A percentile compares a stretch with the other conserved stretches of the same genome.
Evolutionary conservation across 1,140 invertebrate genomes (phyloP).

Genomic region (Cherax quadricarinatus): DNA sequence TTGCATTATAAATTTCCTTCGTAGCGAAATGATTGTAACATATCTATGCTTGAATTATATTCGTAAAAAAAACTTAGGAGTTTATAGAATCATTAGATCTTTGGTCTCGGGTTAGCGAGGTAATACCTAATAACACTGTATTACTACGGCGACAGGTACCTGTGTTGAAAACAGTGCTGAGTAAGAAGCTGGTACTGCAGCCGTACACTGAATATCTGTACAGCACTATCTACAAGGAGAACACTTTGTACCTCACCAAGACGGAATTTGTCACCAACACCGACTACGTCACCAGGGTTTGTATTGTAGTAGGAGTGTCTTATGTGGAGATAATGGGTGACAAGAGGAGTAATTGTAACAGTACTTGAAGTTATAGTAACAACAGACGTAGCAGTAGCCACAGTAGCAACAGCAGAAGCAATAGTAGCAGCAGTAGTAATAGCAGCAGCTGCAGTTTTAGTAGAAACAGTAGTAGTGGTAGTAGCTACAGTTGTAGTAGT

Average conservation of each 20-base stretch:
- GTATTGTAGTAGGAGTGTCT: background rate
- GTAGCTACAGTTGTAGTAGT: background rate
- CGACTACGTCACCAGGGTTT: background rate
- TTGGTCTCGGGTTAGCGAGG: no score
- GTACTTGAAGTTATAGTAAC: background rate
- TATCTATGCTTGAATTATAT: no score
- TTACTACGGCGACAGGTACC: background rate
- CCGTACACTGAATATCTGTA: background rate
- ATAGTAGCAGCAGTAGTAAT: background rate
- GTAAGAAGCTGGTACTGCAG: background rate
- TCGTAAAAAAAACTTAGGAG: no score
- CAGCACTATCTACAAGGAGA: background rate
- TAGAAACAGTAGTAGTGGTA: background rate
- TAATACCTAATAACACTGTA: no score
- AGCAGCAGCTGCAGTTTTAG: background rate
- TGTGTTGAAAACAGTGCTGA: background rate
- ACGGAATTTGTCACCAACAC: background rate
- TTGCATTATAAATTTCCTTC: no score
- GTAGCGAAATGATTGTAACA: no score
- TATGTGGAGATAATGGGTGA: background rate
- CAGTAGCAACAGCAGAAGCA: background rate
- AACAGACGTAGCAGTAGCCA: background rate
- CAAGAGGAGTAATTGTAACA: background rate
- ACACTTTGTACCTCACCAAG: background rate
- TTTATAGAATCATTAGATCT: no score